A percentile compares a stretch with the other conserved stretches of the same genome.
phyloP scores from a whole-genome alignment of 2,888 invertebrate species.

The Leistus spinibarbis region DNA sequence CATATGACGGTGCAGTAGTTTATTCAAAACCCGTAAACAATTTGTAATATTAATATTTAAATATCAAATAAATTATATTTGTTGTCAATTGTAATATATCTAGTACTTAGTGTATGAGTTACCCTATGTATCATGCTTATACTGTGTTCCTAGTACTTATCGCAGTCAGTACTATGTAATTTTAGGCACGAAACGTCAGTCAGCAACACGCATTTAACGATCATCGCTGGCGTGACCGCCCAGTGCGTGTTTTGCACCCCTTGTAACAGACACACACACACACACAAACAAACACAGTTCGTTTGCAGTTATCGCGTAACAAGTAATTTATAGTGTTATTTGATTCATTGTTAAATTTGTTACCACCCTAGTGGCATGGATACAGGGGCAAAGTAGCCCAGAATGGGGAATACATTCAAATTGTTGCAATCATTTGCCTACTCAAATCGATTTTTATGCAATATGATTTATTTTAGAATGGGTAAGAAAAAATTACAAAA shows the following conservation, averaged over 20 bases:
- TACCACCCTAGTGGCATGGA: background rate
- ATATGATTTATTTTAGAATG: no score
- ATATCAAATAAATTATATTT: no score
- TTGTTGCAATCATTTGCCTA: background rate
- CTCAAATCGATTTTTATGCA: no score
- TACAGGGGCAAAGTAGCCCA: background rate
- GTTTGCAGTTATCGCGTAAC: background rate
- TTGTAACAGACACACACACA: background rate
- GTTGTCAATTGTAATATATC: no score
- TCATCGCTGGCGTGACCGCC: background rate
- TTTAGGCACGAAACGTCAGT: background rate
- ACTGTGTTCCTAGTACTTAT: background rate
- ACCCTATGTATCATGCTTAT: background rate
- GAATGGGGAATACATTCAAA: no score
- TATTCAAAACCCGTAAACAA: no score
- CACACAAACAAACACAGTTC: no score
- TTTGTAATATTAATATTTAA: no score
- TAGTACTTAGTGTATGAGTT: no score
- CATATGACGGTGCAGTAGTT: no score
- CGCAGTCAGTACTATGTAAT: background rate
- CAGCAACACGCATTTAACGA: background rate
- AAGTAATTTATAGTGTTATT: background rate
- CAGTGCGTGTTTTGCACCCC: background rate
- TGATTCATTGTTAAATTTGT: background rate
- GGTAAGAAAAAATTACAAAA: no score